These are phyloP conservation scores for Danaus chrysippus DNA, from an alignment of 2,888 invertebrate species.

Conservation along the genomic window DNA sequence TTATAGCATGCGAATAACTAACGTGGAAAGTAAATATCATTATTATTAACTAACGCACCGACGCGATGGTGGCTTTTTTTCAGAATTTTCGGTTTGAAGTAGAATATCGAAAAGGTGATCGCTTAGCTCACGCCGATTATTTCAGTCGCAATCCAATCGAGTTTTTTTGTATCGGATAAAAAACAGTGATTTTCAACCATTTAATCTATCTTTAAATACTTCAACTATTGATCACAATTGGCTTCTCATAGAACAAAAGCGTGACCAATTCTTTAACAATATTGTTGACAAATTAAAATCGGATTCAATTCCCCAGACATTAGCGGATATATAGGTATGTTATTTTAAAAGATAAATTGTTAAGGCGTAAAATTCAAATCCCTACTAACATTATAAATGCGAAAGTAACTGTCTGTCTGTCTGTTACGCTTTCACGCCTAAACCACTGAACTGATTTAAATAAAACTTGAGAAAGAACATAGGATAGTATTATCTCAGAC, in stretches of 20 bases:
- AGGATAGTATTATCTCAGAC: too few relatives aligned
- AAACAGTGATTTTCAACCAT: too few relatives aligned
- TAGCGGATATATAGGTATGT: conserved; percentile 16
- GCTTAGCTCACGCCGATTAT: too few relatives aligned
- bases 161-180: too few relatives aligned
- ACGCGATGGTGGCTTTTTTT: conserved; percentile 39
- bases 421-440: too few relatives aligned
- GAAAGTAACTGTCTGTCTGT: too few relatives aligned
- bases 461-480: too few relatives aligned
- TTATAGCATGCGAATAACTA: conserved; percentile 11
- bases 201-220: too few relatives aligned
- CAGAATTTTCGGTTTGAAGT: conserved; percentile 36
- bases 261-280: conserved; percentile 11
- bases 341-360: conserved; percentile 22
- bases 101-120: conserved; percentile 28
- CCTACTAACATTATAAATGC: too few relatives aligned
- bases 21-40: conserved; percentile 28
- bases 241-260: conserved; percentile 11
- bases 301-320: conserved; percentile 18
- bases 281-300: conserved; percentile 20
- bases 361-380: conserved; percentile 28
- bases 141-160: too few relatives aligned
- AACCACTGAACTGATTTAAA: too few relatives aligned
- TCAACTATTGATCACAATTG: conserved; percentile 5
- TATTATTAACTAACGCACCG: conserved; percentile 29